Evolutionary conservation across 2,797 vertebrate species (phyloP), one percentile per base, ranked within the genome.

Genomic region (Tenualosa thibaudeaui): DNA sequence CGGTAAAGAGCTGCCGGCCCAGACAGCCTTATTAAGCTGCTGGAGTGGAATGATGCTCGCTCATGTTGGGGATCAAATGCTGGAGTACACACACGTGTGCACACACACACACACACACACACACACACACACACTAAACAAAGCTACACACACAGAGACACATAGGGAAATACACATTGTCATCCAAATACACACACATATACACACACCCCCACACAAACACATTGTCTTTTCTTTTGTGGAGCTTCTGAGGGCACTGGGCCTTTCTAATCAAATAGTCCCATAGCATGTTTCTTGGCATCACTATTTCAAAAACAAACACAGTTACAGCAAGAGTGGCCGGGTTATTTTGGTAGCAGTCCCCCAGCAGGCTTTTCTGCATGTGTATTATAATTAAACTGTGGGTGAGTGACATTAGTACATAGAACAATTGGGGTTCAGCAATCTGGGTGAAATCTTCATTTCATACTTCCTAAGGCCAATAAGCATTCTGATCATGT

Each of bases 1-100:
- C 95, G 94, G 95, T 94, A 96, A 97, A 89, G 96, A 96, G 95
- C 96, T 95, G 96, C 95, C 93, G 93, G 96, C 95, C 96, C 96
- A 94, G 93, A 95, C 93, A 93, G 93, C 89, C 94, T 94, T 94
- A 95, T 96, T 94, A 95, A 95, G 94, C 94, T 94, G 94, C 93
- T 94, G 93, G 93, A 95, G 92, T 94, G 93, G 94, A 95, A 95
- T 93, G 93, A 94, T 92, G 91, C 92, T 93, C 87, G 87, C 88
- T 93, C 91, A 90, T 90, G 89, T 92, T 88, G 82, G 88, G 89
- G 90, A 93, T 93, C 93, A 93, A 93, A 94, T 93, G 92, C 92
- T 93, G 90, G 90, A 93, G 91, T 93, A 94, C 92, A 93, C 92
- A 94, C 89, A 89, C 86, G 88, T 89, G 87, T 86, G 83, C 5